Percentiles rank a stretch among this genome's conserved stretches.
These are phyloP conservation scores for Bubo blakistoni DNA, from an alignment of 2,113 vertebrate species.

Conservation along the genomic window DNA sequence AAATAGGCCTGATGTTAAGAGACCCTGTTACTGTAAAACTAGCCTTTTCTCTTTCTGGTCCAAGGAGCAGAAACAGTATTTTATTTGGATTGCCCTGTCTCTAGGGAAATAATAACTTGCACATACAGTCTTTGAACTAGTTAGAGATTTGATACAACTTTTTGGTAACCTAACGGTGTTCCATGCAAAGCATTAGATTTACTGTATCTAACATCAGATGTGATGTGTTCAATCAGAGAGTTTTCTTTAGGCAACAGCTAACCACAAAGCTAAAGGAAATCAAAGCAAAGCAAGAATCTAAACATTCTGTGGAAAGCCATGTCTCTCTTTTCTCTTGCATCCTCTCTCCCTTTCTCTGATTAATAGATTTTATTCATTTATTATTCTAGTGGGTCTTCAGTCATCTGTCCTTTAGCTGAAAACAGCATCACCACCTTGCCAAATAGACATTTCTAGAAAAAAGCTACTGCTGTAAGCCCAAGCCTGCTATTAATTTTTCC, in stretches of 20 bases:
- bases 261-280: conserved; percentile 26
- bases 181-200: neutral
- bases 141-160: neutral
- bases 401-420: neutral
- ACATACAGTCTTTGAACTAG: neutral
- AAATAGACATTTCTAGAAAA: neutral
- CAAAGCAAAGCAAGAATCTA: conserved; percentile 34
- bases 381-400: neutral
- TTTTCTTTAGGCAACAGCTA: conserved; percentile 44
- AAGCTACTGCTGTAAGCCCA: neutral
- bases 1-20: neutral
- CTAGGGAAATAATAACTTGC: conserved; percentile 1
- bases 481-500: neutral
- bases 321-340: neutral
- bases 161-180: neutral
- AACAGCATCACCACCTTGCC: neutral
- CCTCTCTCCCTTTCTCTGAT: neutral
- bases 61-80: conserved; percentile 37
- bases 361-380: neutral
- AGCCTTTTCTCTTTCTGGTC: conserved; percentile 28
- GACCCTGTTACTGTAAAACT: neutral
- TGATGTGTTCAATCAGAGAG: neutral
- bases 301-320: conserved; percentile 4
- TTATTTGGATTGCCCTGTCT: conserved; percentile 30
- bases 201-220: neutral